phyloP scores from a whole-genome alignment of 2,888 invertebrate species.

The Ceraclea dissimilis region DNA sequence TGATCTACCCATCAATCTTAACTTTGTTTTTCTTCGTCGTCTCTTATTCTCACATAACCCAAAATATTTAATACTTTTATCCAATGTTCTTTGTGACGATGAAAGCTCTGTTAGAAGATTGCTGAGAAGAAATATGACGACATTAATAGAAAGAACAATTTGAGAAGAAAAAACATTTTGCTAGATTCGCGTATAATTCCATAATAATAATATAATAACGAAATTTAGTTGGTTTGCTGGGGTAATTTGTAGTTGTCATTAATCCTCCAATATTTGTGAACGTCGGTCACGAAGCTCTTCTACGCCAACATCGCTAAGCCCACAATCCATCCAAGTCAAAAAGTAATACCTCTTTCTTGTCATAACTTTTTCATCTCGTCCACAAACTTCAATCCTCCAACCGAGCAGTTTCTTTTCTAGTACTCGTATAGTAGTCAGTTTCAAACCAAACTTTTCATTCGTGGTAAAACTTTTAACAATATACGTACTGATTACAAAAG shows the following conservation, averaged over 20 bases:
- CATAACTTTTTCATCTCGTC: slow-evolving; percentile 13
- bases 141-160: no score
- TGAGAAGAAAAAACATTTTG: no score
- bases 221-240: neutral
- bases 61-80: no score
- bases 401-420: neutral
- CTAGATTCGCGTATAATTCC: no score
- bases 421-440: neutral
- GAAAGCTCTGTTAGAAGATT: no score
- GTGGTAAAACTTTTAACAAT: slow-evolving; percentile 12
- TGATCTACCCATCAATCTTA: no score
- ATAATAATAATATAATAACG: no score
- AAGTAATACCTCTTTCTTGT: slow-evolving; percentile 19
- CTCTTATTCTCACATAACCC: no score
- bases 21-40: no score
- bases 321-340: slow-evolving; percentile 21
- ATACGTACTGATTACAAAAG: slow-evolving; percentile 18
- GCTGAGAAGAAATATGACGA: no score
- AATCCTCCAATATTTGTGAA: neutral
- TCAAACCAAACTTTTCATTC: neutral
- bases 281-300: slow-evolving; percentile 9
- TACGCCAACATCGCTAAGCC: slow-evolving; percentile 6
- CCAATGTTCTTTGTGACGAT: no score
- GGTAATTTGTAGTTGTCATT: neutral
- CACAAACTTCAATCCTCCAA: slow-evolving; percentile 4